Conservation (phyloP, 1,140 invertebrate genomes). For the Contarinia nasturtii region DNA sequence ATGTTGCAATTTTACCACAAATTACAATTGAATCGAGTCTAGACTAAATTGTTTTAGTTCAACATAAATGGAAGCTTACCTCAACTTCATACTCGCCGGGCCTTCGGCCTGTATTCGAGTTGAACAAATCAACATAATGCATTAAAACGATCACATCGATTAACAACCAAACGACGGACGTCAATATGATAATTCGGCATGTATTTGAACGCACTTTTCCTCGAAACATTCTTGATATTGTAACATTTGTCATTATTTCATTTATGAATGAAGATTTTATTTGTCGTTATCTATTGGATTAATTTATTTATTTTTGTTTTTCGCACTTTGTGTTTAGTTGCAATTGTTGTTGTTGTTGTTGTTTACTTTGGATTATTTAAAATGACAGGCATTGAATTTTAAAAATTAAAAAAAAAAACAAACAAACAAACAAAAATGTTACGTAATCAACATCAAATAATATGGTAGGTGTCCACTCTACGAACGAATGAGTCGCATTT, state of each 20-base stretch:
- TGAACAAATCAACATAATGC: slow-evolving; percentile 81
- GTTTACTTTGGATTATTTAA: too few relatives aligned
- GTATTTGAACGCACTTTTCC: slow-evolving; percentile 79
- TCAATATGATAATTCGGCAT: slow-evolving; percentile 83
- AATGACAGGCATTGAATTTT: too few relatives aligned
- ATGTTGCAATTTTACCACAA: neutral
- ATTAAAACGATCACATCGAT: slow-evolving; percentile 80
- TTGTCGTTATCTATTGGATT: too few relatives aligned
- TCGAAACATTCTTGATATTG: slow-evolving; percentile 48
- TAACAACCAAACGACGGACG: slow-evolving; percentile 89
- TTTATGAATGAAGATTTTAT: neutral
- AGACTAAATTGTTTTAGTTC: too few relatives aligned
- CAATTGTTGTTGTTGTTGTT: too few relatives aligned
- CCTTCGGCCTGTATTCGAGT: slow-evolving; percentile 36
- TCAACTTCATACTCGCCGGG: slow-evolving; percentile 28
- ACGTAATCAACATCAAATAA: too few relatives aligned
- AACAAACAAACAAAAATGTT: too few relatives aligned
- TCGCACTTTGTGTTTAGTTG: too few relatives aligned
- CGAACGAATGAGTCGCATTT: too few relatives aligned
- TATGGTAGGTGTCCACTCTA: too few relatives aligned
- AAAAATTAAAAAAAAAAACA: too few relatives aligned
- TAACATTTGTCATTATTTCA: slow-evolving; percentile 15
- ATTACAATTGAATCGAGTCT: neutral
- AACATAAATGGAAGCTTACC: slow-evolving; percentile 15
- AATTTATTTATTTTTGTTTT: too few relatives aligned